These are phyloP conservation scores for Cetoscarus ocellatus DNA, from an alignment of 2,797 vertebrate genomes.

Conservation along the genomic window DNA sequence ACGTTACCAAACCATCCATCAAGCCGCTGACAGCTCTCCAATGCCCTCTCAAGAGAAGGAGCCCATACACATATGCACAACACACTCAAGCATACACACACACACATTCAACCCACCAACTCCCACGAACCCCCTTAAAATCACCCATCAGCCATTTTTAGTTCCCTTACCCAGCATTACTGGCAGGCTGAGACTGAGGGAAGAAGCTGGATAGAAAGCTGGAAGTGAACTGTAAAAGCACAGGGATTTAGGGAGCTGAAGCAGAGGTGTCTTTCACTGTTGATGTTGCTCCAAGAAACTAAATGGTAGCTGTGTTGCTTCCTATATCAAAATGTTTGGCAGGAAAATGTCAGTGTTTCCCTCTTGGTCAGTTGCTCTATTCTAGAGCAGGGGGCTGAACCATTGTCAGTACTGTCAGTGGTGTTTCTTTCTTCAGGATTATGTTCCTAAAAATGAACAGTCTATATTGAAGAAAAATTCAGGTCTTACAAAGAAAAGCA, in stretches of 20 bases:
- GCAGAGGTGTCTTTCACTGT: conserved; percentile 10
- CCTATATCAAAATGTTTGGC: conserved; percentile 3
- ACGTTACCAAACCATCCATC: conserved; percentile 60
- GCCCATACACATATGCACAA: conserved; percentile 2
- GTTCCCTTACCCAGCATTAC: conserved; percentile 43
- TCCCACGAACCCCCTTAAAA: conserved; percentile 23
- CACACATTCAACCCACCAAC: conserved; percentile 7
- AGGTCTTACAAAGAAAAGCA: no score
- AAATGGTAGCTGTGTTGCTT: not conserved
- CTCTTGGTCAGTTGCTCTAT: not conserved
- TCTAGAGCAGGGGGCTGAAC: not conserved
- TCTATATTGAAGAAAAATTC: no score
- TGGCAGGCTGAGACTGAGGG: conserved; percentile 18
- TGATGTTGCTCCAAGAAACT: conserved; percentile 3
- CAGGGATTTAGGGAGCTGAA: not conserved
- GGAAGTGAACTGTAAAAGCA: not conserved
- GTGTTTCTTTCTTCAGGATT: no score
- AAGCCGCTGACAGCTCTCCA: conserved; percentile 48
- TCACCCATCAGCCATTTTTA: conserved; percentile 41
- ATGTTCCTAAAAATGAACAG: no score
- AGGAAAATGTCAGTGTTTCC: conserved; percentile 2
- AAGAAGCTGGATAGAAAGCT: conserved; percentile 1
- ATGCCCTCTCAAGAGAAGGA: conserved; percentile 50
- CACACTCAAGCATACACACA: conserved; percentile 10
- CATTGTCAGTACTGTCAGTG: no score